Evolutionary conservation across 1,140 invertebrate genomes (phyloP), one percentile per base, ranked within the genome.

Genomic region (Ceratosolen solmsi): DNA sequence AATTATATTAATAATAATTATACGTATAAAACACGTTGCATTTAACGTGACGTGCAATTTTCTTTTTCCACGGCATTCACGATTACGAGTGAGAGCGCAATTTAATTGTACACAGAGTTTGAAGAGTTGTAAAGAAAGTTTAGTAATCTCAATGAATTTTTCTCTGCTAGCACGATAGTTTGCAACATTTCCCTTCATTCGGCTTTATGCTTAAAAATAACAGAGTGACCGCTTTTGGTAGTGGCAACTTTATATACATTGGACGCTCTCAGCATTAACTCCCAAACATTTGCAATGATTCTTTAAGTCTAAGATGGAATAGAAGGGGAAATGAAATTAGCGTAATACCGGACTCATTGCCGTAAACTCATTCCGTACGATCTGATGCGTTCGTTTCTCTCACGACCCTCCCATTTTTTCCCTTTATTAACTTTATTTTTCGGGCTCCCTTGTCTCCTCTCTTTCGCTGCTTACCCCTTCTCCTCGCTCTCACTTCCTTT

Each of bases 291-390:
- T 54, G 13, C 41, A 46, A 46, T 46, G 7, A 5, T n/a, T n/a
- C 3, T 54, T 54, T 54, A n/a, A 68, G 63, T 8, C 0, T 38
- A n/a, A 36, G 33, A n/a, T 68, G 2, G 33, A 22, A 38, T 11
- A 38, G 0, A 33, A 68, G 27, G 22, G 36, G 8, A n/a, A 38
- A 22, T 38, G 36, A 38, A 68, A 68, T 68, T 36, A 65, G 60
- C 60, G 11, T 71, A 25, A 41, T 46, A 38, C 30, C 1, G 33
- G 38, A 71, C 22, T 22, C 38, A 46, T 46, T 30, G n/a, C 41
- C 15, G 13, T 72, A 72, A 25, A 63, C 65, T 51, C n/a, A 68
- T 78, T 65, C n/a, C n/a, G n/a, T n/a, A n/a, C 20, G 22, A 41
- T 78, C 58, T 78, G 41, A n/a, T n/a, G n/a, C n/a, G 41, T 77